Evolutionary conservation across 2,113 vertebrate species (phyloP), one percentile per base, ranked within the genome.

Genomic region (Onychorhynchus coronatus): DNA sequence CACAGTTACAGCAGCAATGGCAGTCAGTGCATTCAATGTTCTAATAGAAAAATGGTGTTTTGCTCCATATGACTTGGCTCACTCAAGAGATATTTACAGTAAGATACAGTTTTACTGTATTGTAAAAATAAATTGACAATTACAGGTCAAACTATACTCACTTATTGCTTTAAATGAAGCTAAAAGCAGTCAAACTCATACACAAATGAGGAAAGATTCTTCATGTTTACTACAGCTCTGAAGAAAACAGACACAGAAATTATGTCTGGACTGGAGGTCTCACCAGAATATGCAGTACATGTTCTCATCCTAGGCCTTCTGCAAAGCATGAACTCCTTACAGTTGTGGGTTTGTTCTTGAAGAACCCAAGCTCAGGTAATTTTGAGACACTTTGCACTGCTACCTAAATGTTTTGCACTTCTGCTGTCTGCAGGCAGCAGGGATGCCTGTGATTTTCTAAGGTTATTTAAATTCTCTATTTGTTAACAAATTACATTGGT

Each of bases 391-490:
- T 91, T 49, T 42, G 50, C 65, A 66, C 30, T 46, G 72, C 76
- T 67, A 0, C 42, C 70, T 66, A 16, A 35, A 89, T 77, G 72
- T 50, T 94, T 71, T 84, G 83, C 52, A 25, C 72, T 91, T 84
- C 79, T 59, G 59, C 70, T 86, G 67, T 81, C 78, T 78, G 56
- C 90, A 82, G 53, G 61, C 92, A 68, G 85, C 33, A 75, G 66
- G 82, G 92, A 70, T 65, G 95, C 71, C 71, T 61, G 0, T 25
- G 46, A 50, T 93, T 74, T 70, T 71, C 72, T 71, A 86, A 92
- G 83, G 76, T 84, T 84, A 91, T 89, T 91, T 84, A 67, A 88
- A 97, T 92, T 76, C 67, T 91, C 70, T 39, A 77, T 97, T 95
- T 95, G 91, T 81, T 93, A 95, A 91, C 94, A 95, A 94, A 92